Percentiles rank a stretch among this genome's conserved stretches.
phyloP scores from a whole-genome alignment of 2,888 invertebrate species.

The Macrosiphum euphorbiae region DNA sequence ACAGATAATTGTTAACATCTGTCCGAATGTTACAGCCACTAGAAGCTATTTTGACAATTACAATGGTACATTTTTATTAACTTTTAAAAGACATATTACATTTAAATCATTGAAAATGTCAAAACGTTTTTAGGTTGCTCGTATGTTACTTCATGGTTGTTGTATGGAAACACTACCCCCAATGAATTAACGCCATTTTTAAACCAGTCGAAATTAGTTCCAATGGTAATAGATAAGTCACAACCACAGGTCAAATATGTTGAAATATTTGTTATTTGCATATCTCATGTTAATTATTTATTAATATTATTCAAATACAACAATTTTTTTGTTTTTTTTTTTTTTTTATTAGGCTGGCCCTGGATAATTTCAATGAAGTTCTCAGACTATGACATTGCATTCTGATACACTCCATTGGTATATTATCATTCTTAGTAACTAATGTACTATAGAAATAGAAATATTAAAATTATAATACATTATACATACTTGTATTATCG shows the following conservation, averaged over 20 bases:
- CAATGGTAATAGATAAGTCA: constrained; percentile 62
- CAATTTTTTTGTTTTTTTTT: background rate
- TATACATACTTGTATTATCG: constrained; percentile 30
- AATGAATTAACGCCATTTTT: constrained; percentile 63
- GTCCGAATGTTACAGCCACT: constrained; percentile 71
- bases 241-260: constrained; percentile 66
- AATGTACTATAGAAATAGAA: background rate
- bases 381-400: constrained; percentile 64
- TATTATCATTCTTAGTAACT: background rate
- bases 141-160: constrained; percentile 59
- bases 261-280: background rate
- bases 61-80: constrained; percentile 70
- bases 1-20: constrained; percentile 79
- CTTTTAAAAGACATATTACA: background rate
- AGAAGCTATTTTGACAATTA: constrained; percentile 73
- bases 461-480: background rate
- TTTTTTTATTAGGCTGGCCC: constrained; percentile 67
- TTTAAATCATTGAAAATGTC: background rate
- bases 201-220: constrained; percentile 52
- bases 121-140: constrained; percentile 59
- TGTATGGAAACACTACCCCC: constrained; percentile 46
- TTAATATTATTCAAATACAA: background rate
- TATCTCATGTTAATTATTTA: background rate
- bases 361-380: constrained; percentile 67
- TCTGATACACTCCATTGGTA: background rate